Conservation (phyloP, 2,113 vertebrate species). For the Dolichotis patagonum region DNA sequence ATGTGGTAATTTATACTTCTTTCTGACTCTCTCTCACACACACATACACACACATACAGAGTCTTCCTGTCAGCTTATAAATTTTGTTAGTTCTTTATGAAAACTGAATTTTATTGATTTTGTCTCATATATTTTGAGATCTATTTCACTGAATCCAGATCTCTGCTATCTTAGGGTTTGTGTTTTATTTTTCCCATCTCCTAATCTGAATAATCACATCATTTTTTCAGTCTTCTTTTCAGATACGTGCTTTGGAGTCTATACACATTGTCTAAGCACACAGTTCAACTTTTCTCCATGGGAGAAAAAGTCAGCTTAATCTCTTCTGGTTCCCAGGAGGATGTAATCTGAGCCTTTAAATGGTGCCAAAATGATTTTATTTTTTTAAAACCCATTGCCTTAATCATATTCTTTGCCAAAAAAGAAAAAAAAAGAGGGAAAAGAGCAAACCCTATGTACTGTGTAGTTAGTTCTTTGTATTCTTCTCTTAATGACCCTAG, state of each 20-base stretch:
- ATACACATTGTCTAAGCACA: neutral
- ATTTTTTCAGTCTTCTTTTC: neutral
- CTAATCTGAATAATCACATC: neutral
- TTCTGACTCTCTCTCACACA: neutral
- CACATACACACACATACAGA: neutral
- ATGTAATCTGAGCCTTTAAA: neutral
- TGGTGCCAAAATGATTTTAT: neutral
- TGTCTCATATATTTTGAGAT: neutral
- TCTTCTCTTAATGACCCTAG: neutral
- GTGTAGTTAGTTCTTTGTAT: neutral
- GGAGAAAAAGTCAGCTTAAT: neutral
- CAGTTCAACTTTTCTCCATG: neutral
- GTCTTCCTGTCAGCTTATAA: neutral
- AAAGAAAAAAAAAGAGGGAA: neutral
- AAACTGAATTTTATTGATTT: neutral
- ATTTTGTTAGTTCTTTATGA: slow-evolving; percentile 19
- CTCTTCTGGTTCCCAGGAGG: neutral
- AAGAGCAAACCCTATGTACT: neutral
- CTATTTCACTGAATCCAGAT: neutral
- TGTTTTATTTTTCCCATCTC: neutral
- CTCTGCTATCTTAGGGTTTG: neutral
- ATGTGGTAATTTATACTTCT: slow-evolving; percentile 13
- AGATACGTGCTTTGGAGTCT: neutral
- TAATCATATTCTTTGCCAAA: neutral
- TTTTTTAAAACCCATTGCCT: neutral